Evolutionary conservation across 2,888 invertebrate species (phyloP).

Genomic region (Agonopterix heracliana): DNA sequence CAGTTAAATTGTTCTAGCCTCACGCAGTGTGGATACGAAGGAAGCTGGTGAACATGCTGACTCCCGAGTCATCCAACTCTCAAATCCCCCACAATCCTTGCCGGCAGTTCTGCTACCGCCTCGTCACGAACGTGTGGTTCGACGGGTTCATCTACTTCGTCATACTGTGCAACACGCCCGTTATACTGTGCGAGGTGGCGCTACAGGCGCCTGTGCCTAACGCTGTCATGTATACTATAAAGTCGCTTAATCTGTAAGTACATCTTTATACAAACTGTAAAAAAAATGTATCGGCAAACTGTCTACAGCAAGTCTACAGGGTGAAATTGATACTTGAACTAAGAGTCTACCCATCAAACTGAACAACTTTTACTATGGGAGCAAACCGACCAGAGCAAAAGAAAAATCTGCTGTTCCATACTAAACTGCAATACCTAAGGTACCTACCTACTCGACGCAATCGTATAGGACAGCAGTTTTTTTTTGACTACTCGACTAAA

Average conservation of each 20-base stretch:
- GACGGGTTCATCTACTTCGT: constrained; percentile 59
- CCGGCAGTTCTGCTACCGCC: constrained; percentile 47
- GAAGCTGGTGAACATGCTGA: constrained; percentile 56
- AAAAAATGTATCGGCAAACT: too few relatives aligned
- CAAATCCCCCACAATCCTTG: constrained; percentile 49
- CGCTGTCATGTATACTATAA: constrained; percentile 35
- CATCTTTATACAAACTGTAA: neutral
- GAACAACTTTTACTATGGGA: too few relatives aligned
- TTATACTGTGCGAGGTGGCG: constrained; percentile 56
- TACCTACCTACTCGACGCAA: too few relatives aligned
- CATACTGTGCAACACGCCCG: constrained; percentile 61
- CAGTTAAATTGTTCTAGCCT: neutral
- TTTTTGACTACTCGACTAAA: too few relatives aligned
- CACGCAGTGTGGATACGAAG: constrained; percentile 61
- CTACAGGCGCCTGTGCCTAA: constrained; percentile 29
- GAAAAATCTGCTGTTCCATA: too few relatives aligned
- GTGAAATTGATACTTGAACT: too few relatives aligned
- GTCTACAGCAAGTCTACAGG: too few relatives aligned
- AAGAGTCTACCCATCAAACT: too few relatives aligned
- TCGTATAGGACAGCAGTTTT: too few relatives aligned
- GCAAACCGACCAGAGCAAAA: too few relatives aligned
- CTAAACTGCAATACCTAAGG: too few relatives aligned
- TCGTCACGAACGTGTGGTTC: constrained; percentile 58
- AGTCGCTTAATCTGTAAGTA: constrained; percentile 57
- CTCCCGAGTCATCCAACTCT: constrained; percentile 38